phyloP scores from a whole-genome alignment of 2,888 invertebrate genomes.

The Perizoma affinitatum region DNA sequence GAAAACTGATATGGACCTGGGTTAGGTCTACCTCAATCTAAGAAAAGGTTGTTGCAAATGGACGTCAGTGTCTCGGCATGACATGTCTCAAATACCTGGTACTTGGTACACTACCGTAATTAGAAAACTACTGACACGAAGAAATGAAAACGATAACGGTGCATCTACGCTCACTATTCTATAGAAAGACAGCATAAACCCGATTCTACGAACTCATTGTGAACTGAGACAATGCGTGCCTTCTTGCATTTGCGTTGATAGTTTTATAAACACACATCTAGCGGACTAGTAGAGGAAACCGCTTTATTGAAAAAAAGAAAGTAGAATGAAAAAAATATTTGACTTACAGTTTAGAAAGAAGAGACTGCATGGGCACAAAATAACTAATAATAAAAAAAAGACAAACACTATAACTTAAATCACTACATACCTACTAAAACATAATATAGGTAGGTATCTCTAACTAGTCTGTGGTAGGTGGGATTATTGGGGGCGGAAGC shows the following conservation, averaged over 20 bases:
- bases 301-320: constrained; percentile 1
- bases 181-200: constrained; percentile 37
- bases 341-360: too few species aligned
- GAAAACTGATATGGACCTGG: too few species aligned
- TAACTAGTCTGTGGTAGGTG: too few species aligned
- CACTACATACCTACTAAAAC: too few species aligned
- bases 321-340: too few species aligned
- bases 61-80: not conserved
- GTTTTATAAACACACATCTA: constrained; percentile 12
- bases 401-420: too few species aligned
- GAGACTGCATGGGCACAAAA: too few species aligned
- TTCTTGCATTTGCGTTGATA: constrained; percentile 30
- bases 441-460: too few species aligned
- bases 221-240: constrained; percentile 43
- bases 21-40: too few species aligned
- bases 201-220: constrained; percentile 46
- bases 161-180: constrained; percentile 41
- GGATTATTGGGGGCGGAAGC: too few species aligned
- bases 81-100: constrained; percentile 20
- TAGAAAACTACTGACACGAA: constrained; percentile 31
- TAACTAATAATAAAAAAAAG: too few species aligned
- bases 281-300: constrained; percentile 5
- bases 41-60: too few species aligned
- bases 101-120: constrained; percentile 21
- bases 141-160: constrained; percentile 37